Base-by-base conservation (phyloP, 1,140 invertebrate species). In the Neodiprion lecontei region DNA sequence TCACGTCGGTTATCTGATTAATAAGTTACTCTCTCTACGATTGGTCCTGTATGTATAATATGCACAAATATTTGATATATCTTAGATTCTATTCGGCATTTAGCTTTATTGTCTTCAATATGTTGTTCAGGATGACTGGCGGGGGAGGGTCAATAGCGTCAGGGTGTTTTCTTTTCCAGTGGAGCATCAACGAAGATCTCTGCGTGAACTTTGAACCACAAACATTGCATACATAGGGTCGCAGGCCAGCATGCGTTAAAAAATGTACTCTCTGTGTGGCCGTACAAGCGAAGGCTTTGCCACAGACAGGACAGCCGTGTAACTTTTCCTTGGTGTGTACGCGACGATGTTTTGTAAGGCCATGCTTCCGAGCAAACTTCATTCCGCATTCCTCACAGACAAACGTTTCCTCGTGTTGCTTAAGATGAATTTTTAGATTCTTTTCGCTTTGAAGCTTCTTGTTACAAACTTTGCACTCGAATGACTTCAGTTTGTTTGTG, bases 361-460 rank as follows among this genome's bases (percentile, higher is more conserved):
- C 92, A 73, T 91, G 92, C 0, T 90, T 89, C 68, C 94, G 94
- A 82, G 92, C 92, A 84, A 94, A 94, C 50, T 92, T 90, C 80
- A 93, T 93, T 7, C 88, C 89, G 76, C 89, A 90, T 50, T 81
- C 85, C 69, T 86, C 81, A 73, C 88, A 90, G 72, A 86, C 84
- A 75, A 88, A 88, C 11, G 78, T 82, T n/a, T 76, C 74, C n/a
- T 81, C 78, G 23, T 81, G 83, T 74, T 86, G 84, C 28, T 80
- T 77, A 77, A 80, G 79, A 69, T 83, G 81, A 75, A n/a, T 61
- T 17, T 72, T 70, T 8, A 88, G 76, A 23, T 79, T 86, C 0
- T 86, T 74, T 40, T 87, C 69, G 0, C 82, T 85, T 1, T 86
- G 82, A 28, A 80, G 86, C 7, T 85, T 80, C 49, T 80, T 87